phyloP scores from a whole-genome alignment of 2,113 vertebrate species.

The Myocastor coypus region DNA sequence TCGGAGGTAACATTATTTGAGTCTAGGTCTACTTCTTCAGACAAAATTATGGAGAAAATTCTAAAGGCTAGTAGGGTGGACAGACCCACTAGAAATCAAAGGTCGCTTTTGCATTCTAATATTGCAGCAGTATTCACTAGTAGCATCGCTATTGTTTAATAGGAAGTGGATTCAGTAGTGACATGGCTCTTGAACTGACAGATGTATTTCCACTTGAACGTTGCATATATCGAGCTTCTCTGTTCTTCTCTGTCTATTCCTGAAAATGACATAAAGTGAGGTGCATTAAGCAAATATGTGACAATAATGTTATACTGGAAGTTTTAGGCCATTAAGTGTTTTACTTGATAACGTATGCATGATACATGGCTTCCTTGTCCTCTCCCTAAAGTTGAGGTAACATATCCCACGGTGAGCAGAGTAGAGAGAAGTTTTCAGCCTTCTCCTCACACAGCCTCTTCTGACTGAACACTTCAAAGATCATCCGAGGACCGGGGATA shows the following conservation, averaged over 20 bases:
- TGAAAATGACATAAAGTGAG: conserved; percentile 52
- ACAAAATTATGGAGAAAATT: neutral
- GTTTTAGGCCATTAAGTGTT: neutral
- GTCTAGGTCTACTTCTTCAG: neutral
- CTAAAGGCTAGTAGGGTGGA: neutral
- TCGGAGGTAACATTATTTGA: neutral
- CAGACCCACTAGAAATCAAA: neutral
- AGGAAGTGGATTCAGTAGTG: neutral
- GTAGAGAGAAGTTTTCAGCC: neutral
- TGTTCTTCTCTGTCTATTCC: neutral
- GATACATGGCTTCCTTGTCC: neutral
- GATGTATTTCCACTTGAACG: neutral
- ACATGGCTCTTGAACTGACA: neutral
- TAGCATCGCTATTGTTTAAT: neutral
- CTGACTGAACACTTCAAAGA: conserved; percentile 22
- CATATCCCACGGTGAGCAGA: neutral
- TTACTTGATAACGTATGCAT: neutral
- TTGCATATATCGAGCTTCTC: neutral
- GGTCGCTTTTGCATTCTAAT: neutral
- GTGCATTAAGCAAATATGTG: conserved; percentile 14
- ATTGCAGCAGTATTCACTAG: neutral
- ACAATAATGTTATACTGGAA: neutral
- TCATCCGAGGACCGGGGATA: neutral
- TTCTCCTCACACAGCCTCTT: neutral
- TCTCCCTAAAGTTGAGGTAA: neutral